Conservation (phyloP, 2,888 invertebrate genomes). For the Phortica magna region DNA sequence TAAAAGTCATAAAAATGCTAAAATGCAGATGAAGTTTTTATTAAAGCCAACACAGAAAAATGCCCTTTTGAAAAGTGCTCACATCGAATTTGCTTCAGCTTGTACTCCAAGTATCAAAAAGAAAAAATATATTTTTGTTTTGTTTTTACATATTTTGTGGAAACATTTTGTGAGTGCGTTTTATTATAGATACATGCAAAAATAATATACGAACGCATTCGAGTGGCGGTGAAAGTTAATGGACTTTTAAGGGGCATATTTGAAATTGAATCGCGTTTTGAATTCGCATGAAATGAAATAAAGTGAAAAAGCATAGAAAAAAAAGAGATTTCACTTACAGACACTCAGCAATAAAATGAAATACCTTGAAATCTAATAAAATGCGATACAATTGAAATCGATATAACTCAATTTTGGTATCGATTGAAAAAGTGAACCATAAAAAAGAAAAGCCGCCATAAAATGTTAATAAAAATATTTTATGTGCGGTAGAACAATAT, state of each 20-base stretch:
- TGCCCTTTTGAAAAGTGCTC: neutral
- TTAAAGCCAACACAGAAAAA: conserved; percentile 3
- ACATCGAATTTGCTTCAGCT: no score
- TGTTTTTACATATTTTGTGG: no score
- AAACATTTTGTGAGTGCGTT: no score
- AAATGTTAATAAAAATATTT: neutral
- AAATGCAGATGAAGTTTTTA: conserved; percentile 46
- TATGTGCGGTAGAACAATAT: neutral
- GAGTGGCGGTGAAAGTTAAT: no score
- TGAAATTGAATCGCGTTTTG: neutral
- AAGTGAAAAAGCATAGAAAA: neutral
- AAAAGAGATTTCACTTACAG: neutral
- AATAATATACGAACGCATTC: no score
- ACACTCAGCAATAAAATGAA: conserved; percentile 41
- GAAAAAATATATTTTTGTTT: no score
- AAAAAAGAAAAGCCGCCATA: neutral
- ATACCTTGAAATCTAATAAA: conserved; percentile 39
- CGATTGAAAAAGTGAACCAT: conserved; percentile 57
- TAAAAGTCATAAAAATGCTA: conserved; percentile 60
- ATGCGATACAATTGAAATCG: conserved; percentile 61
- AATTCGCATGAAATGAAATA: neutral
- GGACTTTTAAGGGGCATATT: no score
- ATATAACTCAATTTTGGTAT: conserved; percentile 62
- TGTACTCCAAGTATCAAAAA: no score
- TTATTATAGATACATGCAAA: no score